Evolutionary conservation across 2,113 vertebrate species (phyloP), one percentile per base, ranked within the genome.

Genomic region (Danionella cerebrum): DNA sequence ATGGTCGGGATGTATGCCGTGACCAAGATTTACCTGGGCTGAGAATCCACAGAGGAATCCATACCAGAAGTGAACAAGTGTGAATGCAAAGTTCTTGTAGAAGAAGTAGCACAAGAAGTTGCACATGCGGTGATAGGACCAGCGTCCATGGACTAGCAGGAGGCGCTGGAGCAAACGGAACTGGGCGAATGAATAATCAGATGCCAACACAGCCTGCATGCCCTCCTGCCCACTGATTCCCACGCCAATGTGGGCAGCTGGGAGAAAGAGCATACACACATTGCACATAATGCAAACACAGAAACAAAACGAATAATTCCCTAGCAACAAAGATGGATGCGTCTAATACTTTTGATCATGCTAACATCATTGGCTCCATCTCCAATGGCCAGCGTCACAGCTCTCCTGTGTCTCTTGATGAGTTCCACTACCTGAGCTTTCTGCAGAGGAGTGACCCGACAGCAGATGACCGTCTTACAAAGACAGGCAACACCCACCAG

Each of bases 41-140:
- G 87, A 93, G 75, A 93, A 94, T 55, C 87, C 90, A 81, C 87
- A 91, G 83, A 92, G 89, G 84, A 93, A 90, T 14, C 86, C 89
- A 19, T 91, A 93, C 88, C 86, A 93, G 83, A 93, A 93, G 79
- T 87, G 84, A 3, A 93, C 88, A 21, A 91, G 74, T 1, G 85
- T 90, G 72, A 92, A 94, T 19, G 84, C 84, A 76, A 92, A 89
- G 70, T 87, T 93, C 86, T 91, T 90, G 73, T 91, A 90, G 79
- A 93, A 93, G 76, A 93, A 96, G 76, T 92, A 91, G 66, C 80
- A 75, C 38, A 95, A 83, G 82, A 92, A 93, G 36, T 89, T 87
- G 76, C 89, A 92, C 84, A 88, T 91, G 68, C 89, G 86, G 66
- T 88, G 86, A 76, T 89, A 91, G 63, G 86, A 92, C 89, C 85